Conservation (phyloP, 2,888 invertebrate species). For the Drosophila algonquin region DNA sequence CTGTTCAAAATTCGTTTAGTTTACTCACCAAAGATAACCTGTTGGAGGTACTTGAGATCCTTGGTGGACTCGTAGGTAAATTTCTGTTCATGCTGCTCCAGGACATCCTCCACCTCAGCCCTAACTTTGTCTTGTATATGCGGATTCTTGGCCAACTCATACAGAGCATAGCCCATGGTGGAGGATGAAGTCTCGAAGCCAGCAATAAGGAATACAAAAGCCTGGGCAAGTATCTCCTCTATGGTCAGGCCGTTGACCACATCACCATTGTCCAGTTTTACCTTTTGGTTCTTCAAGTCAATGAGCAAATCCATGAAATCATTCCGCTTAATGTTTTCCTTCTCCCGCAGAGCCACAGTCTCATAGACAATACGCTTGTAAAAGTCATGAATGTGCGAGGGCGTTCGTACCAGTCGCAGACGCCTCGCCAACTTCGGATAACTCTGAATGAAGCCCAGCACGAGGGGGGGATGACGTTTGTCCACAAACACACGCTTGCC, state of each 20-base stretch:
- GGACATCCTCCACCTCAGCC: slow-evolving; percentile 54
- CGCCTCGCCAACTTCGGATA: slow-evolving; percentile 58
- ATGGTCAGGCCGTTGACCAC: slow-evolving; percentile 66
- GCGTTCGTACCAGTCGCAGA: slow-evolving; percentile 81
- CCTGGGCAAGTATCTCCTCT: slow-evolving; percentile 82
- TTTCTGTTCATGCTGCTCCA: slow-evolving; percentile 50
- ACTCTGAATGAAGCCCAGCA: slow-evolving; percentile 38
- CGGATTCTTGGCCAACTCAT: slow-evolving; percentile 66
- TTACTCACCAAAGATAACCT: slow-evolving; percentile 30
- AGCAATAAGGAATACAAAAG: slow-evolving; percentile 80
- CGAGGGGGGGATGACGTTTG: slow-evolving; percentile 39
- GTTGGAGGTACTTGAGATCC: slow-evolving; percentile 25
- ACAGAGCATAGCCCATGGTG: slow-evolving; percentile 85
- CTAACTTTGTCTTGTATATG: slow-evolving; percentile 62
- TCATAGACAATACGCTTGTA: slow-evolving; percentile 80
- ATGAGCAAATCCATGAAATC: slow-evolving; percentile 85
- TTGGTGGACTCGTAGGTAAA: slow-evolving; percentile 68
- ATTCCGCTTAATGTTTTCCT: slow-evolving; percentile 80
- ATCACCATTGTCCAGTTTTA: slow-evolving; percentile 58
- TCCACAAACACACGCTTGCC: slow-evolving; percentile 59
- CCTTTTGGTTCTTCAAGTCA: slow-evolving; percentile 76
- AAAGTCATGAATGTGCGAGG: slow-evolving; percentile 73
- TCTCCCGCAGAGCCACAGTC: slow-evolving; percentile 81
- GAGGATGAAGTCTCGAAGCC: slow-evolving; percentile 88
- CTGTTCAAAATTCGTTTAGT: fast-evolving